Conservation (phyloP, 2,888 invertebrate species). For the Panorpa germanica region DNA sequence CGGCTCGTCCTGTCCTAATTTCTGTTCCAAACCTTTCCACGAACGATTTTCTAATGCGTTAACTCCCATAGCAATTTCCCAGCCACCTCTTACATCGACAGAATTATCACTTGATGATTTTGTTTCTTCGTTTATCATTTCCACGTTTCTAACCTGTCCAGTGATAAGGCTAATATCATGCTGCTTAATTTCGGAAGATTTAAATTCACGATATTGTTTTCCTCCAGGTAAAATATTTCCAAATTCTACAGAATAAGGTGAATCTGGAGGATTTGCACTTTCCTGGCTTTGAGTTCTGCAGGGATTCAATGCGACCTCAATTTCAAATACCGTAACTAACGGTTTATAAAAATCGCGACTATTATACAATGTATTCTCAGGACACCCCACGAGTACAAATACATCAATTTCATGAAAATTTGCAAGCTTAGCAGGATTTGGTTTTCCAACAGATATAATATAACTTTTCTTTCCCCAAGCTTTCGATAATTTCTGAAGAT, state of each 20-base stretch:
- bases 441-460: slow-evolving; percentile 83
- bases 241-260: slow-evolving; percentile 52
- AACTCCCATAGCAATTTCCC: slow-evolving; percentile 18
- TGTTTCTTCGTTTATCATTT: slow-evolving; percentile 19
- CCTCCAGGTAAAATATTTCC: slow-evolving; percentile 49
- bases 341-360: slow-evolving; percentile 78
- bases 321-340: slow-evolving; percentile 78
- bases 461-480: slow-evolving; percentile 72
- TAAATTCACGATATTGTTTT: slow-evolving; percentile 26
- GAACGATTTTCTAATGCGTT: slow-evolving; percentile 32
- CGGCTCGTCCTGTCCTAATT: slow-evolving; percentile 52
- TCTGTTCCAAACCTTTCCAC: slow-evolving; percentile 77
- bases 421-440: slow-evolving; percentile 85
- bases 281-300: slow-evolving; percentile 23
- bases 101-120: slow-evolving; percentile 18
- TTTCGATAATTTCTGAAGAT: slow-evolving; percentile 52
- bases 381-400: slow-evolving; percentile 81
- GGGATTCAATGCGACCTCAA: slow-evolving; percentile 64
- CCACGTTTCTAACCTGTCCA: slow-evolving; percentile 41
- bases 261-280: slow-evolving; percentile 29
- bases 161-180: slow-evolving; percentile 58
- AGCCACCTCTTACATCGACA: too few species aligned
- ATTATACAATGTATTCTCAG: slow-evolving; percentile 72
- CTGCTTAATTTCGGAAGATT: slow-evolving; percentile 21
- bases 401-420: slow-evolving; percentile 83